Conservation (phyloP, 1,140 invertebrate genomes). For the Bombus picipes region DNA sequence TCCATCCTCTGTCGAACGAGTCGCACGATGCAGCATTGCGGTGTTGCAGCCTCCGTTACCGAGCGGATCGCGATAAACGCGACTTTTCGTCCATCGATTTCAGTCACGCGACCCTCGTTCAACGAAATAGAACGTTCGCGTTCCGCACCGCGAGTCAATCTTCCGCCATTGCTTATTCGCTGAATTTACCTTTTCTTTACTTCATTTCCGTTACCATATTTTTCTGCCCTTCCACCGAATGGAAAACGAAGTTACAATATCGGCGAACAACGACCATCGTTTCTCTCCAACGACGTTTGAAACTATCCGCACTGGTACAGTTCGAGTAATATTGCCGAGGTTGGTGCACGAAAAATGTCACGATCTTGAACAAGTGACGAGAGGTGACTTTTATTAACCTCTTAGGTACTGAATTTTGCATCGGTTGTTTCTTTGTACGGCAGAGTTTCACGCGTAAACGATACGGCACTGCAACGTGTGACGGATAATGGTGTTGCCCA, state of each 20-base stretch:
- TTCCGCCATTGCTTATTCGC: background rate
- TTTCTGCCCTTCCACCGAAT: background rate
- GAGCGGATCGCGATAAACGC: conserved; percentile 21
- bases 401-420: too few species aligned
- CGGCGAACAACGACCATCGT: background rate
- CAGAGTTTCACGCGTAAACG: too few species aligned
- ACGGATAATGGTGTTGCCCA: too few species aligned
- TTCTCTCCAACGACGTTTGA: background rate
- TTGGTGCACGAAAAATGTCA: too few species aligned
- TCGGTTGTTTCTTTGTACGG: too few species aligned
- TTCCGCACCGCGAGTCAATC: background rate
- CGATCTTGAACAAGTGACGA: too few species aligned
- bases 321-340: too few species aligned
- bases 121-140: conserved; percentile 8
- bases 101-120: conserved; percentile 16
- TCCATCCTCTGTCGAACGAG: background rate
- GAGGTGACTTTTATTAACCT: too few species aligned
- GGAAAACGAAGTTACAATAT: background rate
- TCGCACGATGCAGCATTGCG: conserved; percentile 7
- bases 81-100: conserved; percentile 30
- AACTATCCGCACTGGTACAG: too few species aligned
- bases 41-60: background rate
- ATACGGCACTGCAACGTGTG: too few species aligned
- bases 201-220: too few species aligned
- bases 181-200: background rate